Base-by-base conservation (phyloP, 1,140 invertebrate genomes). In the Lasioglossum baleicum region DNA sequence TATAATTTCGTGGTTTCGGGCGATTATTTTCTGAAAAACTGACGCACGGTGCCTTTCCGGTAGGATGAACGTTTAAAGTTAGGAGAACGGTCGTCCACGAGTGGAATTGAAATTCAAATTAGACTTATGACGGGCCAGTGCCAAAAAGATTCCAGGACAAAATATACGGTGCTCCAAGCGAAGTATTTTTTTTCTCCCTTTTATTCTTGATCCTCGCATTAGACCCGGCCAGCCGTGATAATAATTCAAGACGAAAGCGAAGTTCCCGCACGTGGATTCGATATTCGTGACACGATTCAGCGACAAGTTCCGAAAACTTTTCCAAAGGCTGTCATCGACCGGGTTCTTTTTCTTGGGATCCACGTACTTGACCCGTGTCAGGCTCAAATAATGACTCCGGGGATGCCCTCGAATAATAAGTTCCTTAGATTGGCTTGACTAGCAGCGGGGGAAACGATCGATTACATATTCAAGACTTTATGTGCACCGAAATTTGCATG, bases 251-350 rank as follows among this genome's bases (percentile, higher is more conserved):
- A 69, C 72, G 61, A 75, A 82, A 74, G 75, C 56, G 78, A 87
- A 83, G 82, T 86, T 84, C 53, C 64, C 75, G 73, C 79, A 68
- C 20, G 84, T 78, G 83, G 88, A 88, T 86, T 89, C 83, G 84
- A 88, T 88, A 89, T 89, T 87, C 88, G 80, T 71, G 85, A 78
- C 87, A 87, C 88, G 84, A 87, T 84, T 86, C 67, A 48, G 71
- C 60, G 81, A 79, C 81, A 86, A 87, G 87, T 84, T 83, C 35
- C 76, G 70, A 77, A 81, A 88, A 88, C 83, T 86, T 87, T 79
- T 63, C 67, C 64, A 80, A 70, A 86, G 81, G 44, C 44, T 84
- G 84, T 84, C 83, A 78, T 67, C 73, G 64, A 77, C 58, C 51
- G 58, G 78, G 66, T 69, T 82, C 78, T 85, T 81, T 74, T 58